Evolutionary conservation across 2,113 vertebrate genomes (phyloP).

Genomic region (Phylloscopus trochiloides): DNA sequence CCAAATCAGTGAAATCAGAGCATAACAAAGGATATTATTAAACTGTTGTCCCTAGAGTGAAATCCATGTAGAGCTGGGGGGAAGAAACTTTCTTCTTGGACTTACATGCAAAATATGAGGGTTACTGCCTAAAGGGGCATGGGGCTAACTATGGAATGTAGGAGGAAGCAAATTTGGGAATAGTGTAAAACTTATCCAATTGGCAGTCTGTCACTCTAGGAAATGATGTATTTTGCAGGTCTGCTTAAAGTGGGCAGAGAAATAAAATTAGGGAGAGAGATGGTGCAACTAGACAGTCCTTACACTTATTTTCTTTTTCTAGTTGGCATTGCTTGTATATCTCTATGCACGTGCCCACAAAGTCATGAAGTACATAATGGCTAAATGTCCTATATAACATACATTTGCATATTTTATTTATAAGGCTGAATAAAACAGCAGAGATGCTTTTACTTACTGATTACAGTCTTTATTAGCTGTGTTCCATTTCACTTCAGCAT

Average conservation of each 20-base stretch:
- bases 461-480: not conserved
- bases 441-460: not conserved
- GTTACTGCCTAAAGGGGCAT: not conserved
- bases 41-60: not conserved
- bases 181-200: not conserved
- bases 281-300: not conserved
- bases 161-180: not conserved
- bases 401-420: not conserved
- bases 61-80: not conserved
- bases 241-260: not conserved
- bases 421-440: not conserved
- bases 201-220: not conserved
- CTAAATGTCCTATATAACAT: not conserved
- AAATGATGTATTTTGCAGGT: not conserved
- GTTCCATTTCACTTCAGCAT: not conserved
- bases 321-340: not conserved
- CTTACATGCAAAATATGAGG: not conserved
- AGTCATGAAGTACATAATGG: not conserved
- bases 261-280: not conserved
- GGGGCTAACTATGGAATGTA: not conserved
- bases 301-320: not conserved
- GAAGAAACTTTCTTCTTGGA: not conserved
- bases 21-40: not conserved
- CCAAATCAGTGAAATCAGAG: not conserved
- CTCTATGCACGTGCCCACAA: not conserved